Percentiles rank a stretch among this genome's conserved stretches.
Evolutionary conservation across 2,797 vertebrate genomes (phyloP).

Genomic region (Poeciliopsis gracilis): DNA sequence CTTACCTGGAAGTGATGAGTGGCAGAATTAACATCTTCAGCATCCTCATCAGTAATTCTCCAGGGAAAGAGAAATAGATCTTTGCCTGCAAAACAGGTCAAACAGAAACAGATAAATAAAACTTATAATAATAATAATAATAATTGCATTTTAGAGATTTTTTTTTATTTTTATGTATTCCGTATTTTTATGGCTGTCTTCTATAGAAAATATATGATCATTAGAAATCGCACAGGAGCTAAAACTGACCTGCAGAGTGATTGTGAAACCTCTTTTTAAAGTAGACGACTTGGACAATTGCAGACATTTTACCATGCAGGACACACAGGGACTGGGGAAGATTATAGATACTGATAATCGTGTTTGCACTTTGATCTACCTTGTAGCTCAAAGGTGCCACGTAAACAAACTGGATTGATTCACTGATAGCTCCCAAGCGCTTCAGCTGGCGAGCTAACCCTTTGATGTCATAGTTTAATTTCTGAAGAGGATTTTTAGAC

Average conservation of each 20-base stretch:
- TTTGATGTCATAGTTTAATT: not conserved
- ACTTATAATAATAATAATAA: too few relatives aligned
- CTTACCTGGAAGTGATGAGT: conserved; percentile 90
- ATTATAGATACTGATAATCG: not conserved
- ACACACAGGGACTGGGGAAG: not conserved
- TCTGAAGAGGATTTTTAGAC: not conserved
- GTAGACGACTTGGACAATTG: not conserved
- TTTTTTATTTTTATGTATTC: not conserved
- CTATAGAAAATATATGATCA: not conserved
- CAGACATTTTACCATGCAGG: not conserved
- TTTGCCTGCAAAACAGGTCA: conserved; percentile 79
- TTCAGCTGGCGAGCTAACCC: not conserved
- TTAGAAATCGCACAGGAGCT: not conserved
- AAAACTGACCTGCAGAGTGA: not conserved
- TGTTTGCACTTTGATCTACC: too few relatives aligned
- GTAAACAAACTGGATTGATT: not conserved
- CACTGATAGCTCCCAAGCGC: not conserved
- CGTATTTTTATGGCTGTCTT: not conserved
- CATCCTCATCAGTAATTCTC: conserved; percentile 92
- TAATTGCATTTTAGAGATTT: not conserved
- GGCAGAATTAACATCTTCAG: conserved; percentile 91
- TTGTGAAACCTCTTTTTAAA: not conserved
- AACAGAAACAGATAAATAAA: not conserved
- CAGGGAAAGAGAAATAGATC: conserved; percentile 90
- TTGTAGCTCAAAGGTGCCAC: not conserved